A percentile compares a stretch with the other conserved stretches of the same genome.
phyloP scores from a whole-genome alignment of 1,140 invertebrate genomes.

The Drosophila paulistorum region DNA sequence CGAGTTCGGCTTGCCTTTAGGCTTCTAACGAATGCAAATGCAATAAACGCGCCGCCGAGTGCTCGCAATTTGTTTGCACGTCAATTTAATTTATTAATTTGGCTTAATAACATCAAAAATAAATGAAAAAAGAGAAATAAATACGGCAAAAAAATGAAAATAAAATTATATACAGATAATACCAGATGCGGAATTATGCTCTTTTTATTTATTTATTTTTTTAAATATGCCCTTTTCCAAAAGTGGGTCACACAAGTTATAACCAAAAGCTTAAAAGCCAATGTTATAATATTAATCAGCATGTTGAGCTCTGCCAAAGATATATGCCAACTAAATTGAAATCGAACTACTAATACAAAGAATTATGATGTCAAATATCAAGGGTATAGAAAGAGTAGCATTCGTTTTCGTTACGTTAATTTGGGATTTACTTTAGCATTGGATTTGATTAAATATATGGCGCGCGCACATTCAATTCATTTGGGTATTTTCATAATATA shows the following conservation, averaged over 20 bases:
- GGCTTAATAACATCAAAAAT: conserved; percentile 38
- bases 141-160: conserved; percentile 25
- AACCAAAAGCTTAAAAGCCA: background rate
- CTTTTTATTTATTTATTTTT: background rate
- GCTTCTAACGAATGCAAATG: conserved; percentile 69
- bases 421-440: background rate
- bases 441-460: conserved; percentile 36
- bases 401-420: background rate
- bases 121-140: background rate
- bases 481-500: background rate
- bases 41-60: conserved; percentile 55
- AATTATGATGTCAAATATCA: background rate
- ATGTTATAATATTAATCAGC: background rate
- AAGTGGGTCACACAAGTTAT: background rate
- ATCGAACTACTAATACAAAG: too few relatives aligned
- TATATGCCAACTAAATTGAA: too few relatives aligned
- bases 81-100: conserved; percentile 74
- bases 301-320: too few relatives aligned
- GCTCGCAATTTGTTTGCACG: conserved; percentile 64
- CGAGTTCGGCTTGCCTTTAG: background rate
- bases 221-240: background rate
- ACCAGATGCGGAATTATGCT: background rate
- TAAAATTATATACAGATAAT: conserved; percentile 11
- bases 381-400: background rate
- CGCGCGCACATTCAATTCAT: background rate